Evolutionary conservation across 1,140 invertebrate species (phyloP).

Genomic region (Ceratoteleas bidentatus): DNA sequence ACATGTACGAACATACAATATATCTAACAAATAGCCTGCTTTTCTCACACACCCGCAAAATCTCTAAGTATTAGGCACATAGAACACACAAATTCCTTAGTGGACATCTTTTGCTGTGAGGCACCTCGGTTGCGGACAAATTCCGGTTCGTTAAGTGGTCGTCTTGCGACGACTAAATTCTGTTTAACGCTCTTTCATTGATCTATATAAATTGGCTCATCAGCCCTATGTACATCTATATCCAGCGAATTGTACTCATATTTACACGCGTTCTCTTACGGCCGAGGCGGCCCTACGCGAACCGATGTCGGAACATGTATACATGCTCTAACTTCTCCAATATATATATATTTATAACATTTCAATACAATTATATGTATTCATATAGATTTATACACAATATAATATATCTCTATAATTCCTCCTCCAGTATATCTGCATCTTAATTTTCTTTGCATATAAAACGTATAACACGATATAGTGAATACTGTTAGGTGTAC

Average conservation of each 20-base stretch:
- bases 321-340: too few relatives aligned
- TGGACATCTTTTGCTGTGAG: conserved; percentile 27
- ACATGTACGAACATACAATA: conserved; percentile 12
- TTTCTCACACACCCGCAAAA: conserved; percentile 30
- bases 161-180: conserved; percentile 12
- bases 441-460: conserved; percentile 37
- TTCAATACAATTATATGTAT: neutral
- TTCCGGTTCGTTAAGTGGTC: conserved; percentile 16
- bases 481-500: conserved; percentile 65
- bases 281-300: conserved; percentile 15
- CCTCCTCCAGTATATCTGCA: conserved; percentile 2
- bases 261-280: conserved; percentile 34
- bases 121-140: conserved; percentile 30
- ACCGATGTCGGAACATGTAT: conserved; percentile 28
- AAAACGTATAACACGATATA: conserved; percentile 62
- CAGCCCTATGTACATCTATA: conserved; percentile 35
- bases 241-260: conserved; percentile 39
- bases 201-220: too few relatives aligned
- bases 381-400: conserved; percentile 17
- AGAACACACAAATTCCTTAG: conserved; percentile 49
- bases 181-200: neutral
- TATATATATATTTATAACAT: neutral
- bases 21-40: conserved; percentile 12
- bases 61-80: conserved; percentile 61
- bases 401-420: conserved; percentile 21